Conservation (phyloP, 2,888 invertebrate genomes). For the Noctua fimbriata region DNA sequence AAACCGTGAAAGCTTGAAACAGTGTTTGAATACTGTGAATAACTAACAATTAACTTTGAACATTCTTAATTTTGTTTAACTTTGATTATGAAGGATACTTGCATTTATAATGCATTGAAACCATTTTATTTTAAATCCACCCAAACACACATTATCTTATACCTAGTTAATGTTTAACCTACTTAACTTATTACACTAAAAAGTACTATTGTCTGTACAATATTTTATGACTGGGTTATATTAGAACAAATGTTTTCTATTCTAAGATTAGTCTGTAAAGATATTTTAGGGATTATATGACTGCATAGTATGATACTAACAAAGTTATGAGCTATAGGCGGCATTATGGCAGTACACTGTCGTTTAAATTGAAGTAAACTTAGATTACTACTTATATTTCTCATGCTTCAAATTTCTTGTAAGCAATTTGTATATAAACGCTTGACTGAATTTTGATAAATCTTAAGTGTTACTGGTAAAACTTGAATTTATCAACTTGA, state of each 20-base stretch:
- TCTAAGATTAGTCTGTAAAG: slow-evolving; percentile 49
- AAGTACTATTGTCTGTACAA: slow-evolving; percentile 24
- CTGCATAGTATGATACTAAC: slow-evolving; percentile 59
- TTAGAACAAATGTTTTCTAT: slow-evolving; percentile 65
- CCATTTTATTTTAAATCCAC: slow-evolving; percentile 30
- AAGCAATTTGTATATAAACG: not conserved
- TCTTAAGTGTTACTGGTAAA: not conserved
- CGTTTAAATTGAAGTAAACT: slow-evolving; percentile 35
- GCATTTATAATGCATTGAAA: slow-evolving; percentile 11
- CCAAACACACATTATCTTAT: slow-evolving; percentile 6
- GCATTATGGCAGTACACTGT: slow-evolving; percentile 6
- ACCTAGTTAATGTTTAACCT: not conserved
- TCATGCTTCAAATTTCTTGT: not conserved
- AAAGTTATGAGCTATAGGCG: slow-evolving; percentile 11
- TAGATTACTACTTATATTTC: not conserved
- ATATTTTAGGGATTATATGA: slow-evolving; percentile 63
- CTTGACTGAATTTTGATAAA: not conserved
- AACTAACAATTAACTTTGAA: slow-evolving; percentile 34
- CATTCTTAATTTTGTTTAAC: slow-evolving; percentile 9
- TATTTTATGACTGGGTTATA: slow-evolving; percentile 24
- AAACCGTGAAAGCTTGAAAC: too few species aligned
- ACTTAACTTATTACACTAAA: not conserved
- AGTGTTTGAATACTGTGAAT: slow-evolving; percentile 28
- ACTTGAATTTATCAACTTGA: not conserved
- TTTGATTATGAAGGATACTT: slow-evolving; percentile 8